phyloP scores from a whole-genome alignment of 2,888 invertebrate species.

The Seira ritae region DNA sequence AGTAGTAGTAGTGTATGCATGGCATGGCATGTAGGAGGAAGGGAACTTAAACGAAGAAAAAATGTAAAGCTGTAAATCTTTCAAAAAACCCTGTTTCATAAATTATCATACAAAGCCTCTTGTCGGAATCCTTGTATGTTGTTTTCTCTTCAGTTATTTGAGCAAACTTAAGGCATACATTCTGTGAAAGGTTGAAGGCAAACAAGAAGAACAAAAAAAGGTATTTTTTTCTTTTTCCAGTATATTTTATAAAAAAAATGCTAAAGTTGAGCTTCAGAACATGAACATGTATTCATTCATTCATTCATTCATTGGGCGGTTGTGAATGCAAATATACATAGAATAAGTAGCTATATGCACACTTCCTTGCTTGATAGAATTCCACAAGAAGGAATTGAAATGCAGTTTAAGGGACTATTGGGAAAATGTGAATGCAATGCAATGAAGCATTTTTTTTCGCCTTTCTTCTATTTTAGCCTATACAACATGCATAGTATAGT shows the following conservation, averaged over 20 bases:
- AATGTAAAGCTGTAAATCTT: slow-evolving; percentile 71
- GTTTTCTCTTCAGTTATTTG: slow-evolving; percentile 32
- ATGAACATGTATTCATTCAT: slow-evolving; percentile 33
- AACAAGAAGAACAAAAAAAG: slow-evolving; percentile 22
- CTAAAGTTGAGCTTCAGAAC: background rate
- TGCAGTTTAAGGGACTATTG: too few relatives aligned
- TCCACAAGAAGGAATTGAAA: too few relatives aligned
- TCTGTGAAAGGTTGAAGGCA: slow-evolving; percentile 15
- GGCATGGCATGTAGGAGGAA: slow-evolving; percentile 20
- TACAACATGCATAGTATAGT: too few relatives aligned
- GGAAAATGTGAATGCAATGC: too few relatives aligned
- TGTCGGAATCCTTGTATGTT: slow-evolving; percentile 64
- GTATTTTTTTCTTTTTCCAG: slow-evolving; percentile 3
- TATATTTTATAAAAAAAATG: background rate
- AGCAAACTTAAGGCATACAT: slow-evolving; percentile 24
- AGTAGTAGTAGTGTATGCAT: too few relatives aligned
- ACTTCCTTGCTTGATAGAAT: too few relatives aligned
- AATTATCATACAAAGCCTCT: slow-evolving; percentile 72
- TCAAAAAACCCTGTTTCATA: slow-evolving; percentile 72
- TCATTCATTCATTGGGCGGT: slow-evolving; percentile 13
- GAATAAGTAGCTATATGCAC: too few relatives aligned
- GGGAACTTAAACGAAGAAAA: slow-evolving; percentile 41
- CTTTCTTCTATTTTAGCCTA: too few relatives aligned
- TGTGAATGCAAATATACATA: too few relatives aligned
- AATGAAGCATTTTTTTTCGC: too few relatives aligned